Evolutionary conservation across 2,888 invertebrate species (phyloP).

Genomic region (Cancer borealis): DNA sequence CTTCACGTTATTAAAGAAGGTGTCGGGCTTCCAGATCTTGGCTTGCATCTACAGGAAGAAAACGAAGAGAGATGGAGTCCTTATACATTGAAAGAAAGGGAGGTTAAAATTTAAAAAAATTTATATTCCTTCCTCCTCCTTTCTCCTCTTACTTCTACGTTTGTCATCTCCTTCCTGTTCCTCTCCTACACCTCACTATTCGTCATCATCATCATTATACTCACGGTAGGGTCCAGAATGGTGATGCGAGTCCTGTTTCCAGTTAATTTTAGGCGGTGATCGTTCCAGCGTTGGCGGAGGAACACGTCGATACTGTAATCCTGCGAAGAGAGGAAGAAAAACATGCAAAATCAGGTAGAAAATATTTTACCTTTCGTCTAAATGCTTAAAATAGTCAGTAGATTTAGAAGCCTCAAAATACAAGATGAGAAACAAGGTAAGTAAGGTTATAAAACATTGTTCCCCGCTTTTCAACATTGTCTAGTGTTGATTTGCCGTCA

Average conservation of each 20-base stretch:
- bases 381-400: too few species aligned
- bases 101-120: too few species aligned
- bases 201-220: neutral
- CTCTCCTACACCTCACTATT: neutral
- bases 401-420: too few species aligned
- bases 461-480: too few species aligned
- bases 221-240: constrained; percentile 62
- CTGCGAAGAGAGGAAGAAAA: constrained; percentile 61
- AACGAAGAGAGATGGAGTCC: neutral
- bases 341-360: neutral
- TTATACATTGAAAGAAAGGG: too few species aligned
- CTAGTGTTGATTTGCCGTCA: neutral
- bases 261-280: constrained; percentile 57
- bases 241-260: constrained; percentile 55
- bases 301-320: constrained; percentile 76
- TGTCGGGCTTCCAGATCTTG: constrained; percentile 76
- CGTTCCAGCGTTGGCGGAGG: constrained; percentile 74
- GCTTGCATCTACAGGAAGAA: constrained; percentile 59
- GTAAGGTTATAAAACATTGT: too few species aligned
- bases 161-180: neutral
- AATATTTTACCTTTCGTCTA: too few species aligned
- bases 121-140: neutral
- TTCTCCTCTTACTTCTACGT: neutral
- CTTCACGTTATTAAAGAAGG: constrained; percentile 82
- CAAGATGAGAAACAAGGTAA: too few species aligned